Conservation (phyloP, 2,888 invertebrate genomes). For the Folsomia manolachei region DNA sequence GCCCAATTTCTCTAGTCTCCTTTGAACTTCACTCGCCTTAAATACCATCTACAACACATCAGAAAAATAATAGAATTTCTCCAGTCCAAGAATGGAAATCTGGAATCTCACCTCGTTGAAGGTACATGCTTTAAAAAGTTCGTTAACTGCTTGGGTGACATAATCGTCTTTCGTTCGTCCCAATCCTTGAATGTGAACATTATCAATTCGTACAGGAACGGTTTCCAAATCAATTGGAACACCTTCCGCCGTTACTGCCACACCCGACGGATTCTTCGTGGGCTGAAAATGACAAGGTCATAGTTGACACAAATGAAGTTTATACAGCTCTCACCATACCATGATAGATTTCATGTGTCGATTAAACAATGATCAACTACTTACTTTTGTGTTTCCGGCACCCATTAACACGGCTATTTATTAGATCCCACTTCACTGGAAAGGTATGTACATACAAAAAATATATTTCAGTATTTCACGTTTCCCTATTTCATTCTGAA, state of each 20-base stretch:
- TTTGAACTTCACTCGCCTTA: conserved; percentile 63
- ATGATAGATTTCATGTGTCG: not conserved
- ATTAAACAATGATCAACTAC: conserved; percentile 6
- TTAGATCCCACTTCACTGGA: conserved; percentile 17
- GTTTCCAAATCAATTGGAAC: conserved; percentile 37
- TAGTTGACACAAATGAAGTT: not conserved
- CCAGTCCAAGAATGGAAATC: not conserved
- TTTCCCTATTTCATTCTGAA: too few species aligned
- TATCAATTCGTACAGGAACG: conserved; percentile 72
- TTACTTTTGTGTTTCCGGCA: conserved; percentile 37
- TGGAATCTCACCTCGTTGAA: conserved; percentile 77
- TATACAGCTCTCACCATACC: not conserved
- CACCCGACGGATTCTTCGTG: conserved; percentile 30
- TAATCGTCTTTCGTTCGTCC: conserved; percentile 85
- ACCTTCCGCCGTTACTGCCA: conserved; percentile 36
- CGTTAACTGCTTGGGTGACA: conserved; percentile 71
- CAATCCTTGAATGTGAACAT: conserved; percentile 80
- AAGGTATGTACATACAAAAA: not conserved
- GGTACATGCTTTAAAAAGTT: conserved; percentile 77
- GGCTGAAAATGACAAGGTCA: conserved; percentile 17
- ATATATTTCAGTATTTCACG: not conserved
- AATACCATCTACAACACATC: conserved; percentile 53
- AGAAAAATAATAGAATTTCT: conserved; percentile 1
- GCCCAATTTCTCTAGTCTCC: conserved; percentile 76
- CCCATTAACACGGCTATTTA: conserved; percentile 29